These are phyloP conservation scores for Netelia virgata DNA, from an alignment of 2,888 invertebrate genomes.

Conservation along the genomic window DNA sequence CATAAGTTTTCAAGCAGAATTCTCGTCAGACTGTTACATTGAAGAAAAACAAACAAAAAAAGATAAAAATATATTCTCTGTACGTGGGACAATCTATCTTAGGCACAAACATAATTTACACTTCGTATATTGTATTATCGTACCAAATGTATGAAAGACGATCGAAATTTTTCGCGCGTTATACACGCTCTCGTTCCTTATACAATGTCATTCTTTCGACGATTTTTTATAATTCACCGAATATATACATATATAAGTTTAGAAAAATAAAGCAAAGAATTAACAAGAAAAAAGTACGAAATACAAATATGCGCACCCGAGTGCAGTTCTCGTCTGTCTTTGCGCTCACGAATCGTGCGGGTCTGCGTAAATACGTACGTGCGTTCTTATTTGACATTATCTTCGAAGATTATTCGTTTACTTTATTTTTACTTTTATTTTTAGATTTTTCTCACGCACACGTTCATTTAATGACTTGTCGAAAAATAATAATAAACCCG, in stretches of 20 bases:
- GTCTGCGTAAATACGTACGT: slow-evolving; percentile 13
- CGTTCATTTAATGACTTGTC: too few relatives aligned
- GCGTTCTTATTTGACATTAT: slow-evolving; percentile 10
- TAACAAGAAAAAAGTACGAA: too few relatives aligned
- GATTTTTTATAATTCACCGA: slow-evolving; percentile 59
- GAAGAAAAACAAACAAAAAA: slow-evolving; percentile 21
- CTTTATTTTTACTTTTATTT: slow-evolving; percentile 1
- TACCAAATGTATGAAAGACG: slow-evolving; percentile 18
- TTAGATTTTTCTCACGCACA: not conserved
- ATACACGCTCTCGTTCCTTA: slow-evolving; percentile 61
- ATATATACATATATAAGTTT: slow-evolving; percentile 45
- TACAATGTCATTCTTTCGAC: slow-evolving; percentile 48
- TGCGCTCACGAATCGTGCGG: too few relatives aligned
- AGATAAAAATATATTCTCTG: slow-evolving; percentile 37
- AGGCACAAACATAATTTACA: slow-evolving; percentile 54
- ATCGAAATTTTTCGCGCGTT: slow-evolving; percentile 47
- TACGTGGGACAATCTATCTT: slow-evolving; percentile 63
- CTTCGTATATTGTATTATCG: slow-evolving; percentile 37
- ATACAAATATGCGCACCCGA: too few relatives aligned
- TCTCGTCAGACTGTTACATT: slow-evolving; percentile 21
- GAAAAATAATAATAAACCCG: not conserved
- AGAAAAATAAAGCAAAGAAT: not conserved
- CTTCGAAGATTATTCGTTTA: not conserved
- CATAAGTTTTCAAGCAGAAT: slow-evolving; percentile 26
- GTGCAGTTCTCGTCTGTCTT: too few relatives aligned